Evolutionary conservation across 2,888 invertebrate species (phyloP).

Genomic region (Apamea crenata): DNA sequence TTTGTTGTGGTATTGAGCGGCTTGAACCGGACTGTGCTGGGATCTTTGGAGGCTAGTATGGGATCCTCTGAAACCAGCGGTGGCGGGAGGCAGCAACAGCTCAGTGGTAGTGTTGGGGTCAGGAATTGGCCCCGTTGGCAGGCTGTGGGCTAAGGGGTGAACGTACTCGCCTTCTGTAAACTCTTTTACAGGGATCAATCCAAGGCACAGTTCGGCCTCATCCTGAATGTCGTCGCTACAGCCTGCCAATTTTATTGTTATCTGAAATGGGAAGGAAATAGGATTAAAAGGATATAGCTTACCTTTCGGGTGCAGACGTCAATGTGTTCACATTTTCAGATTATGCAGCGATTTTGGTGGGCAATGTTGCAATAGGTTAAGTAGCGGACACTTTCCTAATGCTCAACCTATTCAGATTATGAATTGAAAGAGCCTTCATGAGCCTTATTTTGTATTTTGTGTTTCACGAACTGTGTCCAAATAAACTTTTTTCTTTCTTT

Average conservation of each 20-base stretch:
- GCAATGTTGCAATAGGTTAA: neutral
- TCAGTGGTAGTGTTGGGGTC: constrained; percentile 30
- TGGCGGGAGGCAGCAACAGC: constrained; percentile 32
- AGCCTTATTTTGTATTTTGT: too few relatives aligned
- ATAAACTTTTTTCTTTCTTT: too few relatives aligned
- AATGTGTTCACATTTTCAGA: neutral
- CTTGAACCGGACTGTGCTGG: constrained; percentile 23
- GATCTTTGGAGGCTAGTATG: constrained; percentile 45
- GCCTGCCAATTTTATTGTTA: constrained; percentile 78
- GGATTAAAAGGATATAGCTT: neutral
- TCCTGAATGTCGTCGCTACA: constrained; percentile 79
- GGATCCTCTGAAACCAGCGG: constrained; percentile 28
- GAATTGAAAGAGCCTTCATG: neutral
- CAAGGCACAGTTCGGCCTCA: constrained; percentile 79
- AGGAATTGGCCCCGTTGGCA: constrained; percentile 76
- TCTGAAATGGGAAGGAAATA: constrained; percentile 69
- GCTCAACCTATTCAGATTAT: neutral
- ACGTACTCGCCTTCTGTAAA: constrained; percentile 65
- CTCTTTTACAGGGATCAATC: constrained; percentile 74
- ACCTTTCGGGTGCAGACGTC: neutral
- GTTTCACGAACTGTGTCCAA: too few relatives aligned
- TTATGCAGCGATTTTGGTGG: neutral
- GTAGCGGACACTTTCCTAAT: neutral
- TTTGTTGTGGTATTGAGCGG: constrained; percentile 11
- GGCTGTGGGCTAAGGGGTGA: constrained; percentile 75